Evolutionary conservation across 2,113 vertebrate genomes (phyloP).

Genomic region (Corydoras sp.): DNA sequence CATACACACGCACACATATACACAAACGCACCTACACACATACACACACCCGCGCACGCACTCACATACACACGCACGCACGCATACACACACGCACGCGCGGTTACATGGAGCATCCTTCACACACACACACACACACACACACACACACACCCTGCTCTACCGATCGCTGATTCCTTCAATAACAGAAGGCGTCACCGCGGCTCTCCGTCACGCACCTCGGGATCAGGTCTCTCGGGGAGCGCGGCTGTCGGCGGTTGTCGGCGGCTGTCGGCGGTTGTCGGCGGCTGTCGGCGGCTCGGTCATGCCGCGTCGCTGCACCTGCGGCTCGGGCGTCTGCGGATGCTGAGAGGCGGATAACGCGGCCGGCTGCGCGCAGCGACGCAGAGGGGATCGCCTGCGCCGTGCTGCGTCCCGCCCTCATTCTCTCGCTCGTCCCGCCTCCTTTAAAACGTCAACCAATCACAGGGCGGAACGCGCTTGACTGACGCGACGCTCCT

Average conservation of each 20-base stretch:
- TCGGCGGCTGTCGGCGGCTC: conserved; percentile 17
- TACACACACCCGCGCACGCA: too few species aligned
- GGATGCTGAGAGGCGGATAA: background rate
- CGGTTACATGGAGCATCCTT: too few species aligned
- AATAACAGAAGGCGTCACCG: conserved; percentile 17
- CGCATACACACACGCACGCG: too few species aligned
- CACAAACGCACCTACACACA: too few species aligned
- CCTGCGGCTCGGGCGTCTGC: too few species aligned
- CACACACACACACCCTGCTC: conserved; percentile 12
- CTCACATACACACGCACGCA: too few species aligned
- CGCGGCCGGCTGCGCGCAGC: background rate
- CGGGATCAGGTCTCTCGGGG: conserved; percentile 31
- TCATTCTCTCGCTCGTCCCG: conserved; percentile 26
- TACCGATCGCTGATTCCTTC: conserved; percentile 5
- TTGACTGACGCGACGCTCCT: conserved; percentile 64
- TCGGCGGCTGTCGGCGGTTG: too few species aligned
- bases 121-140: too few species aligned
- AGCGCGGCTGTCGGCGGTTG: too few species aligned
- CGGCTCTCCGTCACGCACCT: conserved; percentile 13
- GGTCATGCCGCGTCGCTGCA: conserved; percentile 45
- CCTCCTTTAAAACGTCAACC: conserved; percentile 31
- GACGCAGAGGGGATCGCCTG: conserved; percentile 19
- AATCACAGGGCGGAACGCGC: conserved; percentile 42
- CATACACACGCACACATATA: too few species aligned
- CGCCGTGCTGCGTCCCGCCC: conserved; percentile 41